phyloP scores from a whole-genome alignment of 2,888 invertebrate genomes.

The Epistrophe grossulariae region DNA sequence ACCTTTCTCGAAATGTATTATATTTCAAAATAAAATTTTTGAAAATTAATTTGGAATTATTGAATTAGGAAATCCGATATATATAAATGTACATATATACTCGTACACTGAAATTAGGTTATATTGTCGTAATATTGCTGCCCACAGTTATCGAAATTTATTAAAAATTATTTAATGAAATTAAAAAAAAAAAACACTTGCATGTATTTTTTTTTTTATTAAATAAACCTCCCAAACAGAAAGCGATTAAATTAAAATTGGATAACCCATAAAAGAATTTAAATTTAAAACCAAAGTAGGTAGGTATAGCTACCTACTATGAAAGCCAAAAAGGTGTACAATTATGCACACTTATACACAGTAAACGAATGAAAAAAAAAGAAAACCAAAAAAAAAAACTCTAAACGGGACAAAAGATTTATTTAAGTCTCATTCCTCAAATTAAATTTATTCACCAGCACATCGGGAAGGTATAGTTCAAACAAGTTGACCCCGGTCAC shows the following conservation, averaged over 20 bases:
- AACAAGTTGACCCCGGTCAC: constrained; percentile 62
- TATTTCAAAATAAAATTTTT: constrained; percentile 1
- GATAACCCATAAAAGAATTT: constrained; percentile 7
- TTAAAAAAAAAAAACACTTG: no score
- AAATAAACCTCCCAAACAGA: not conserved
- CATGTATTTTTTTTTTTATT: not conserved
- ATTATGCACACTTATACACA: constrained; percentile 2
- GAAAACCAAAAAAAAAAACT: not conserved
- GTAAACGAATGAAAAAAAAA: not conserved
- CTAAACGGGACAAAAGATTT: constrained; percentile 60
- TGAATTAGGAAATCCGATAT: constrained; percentile 10
- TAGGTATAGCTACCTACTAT: no score
- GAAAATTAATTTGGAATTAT: constrained; percentile 18
- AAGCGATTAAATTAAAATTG: constrained; percentile 4
- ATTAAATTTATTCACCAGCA: constrained; percentile 66
- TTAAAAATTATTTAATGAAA: not conserved
- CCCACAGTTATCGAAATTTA: not conserved
- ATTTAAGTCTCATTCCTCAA: constrained; percentile 33
- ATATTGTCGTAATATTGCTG: not conserved
- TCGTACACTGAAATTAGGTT: not conserved
- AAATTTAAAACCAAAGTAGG: not conserved
- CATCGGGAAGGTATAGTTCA: constrained; percentile 44
- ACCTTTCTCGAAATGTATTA: not conserved
- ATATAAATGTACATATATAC: no score
- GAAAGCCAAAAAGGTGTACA: constrained; percentile 6